A percentile compares a stretch with the other conserved stretches of the same genome.
Evolutionary conservation across 2,797 vertebrate genomes (phyloP).

Genomic region (Pempheris klunzingeri): DNA sequence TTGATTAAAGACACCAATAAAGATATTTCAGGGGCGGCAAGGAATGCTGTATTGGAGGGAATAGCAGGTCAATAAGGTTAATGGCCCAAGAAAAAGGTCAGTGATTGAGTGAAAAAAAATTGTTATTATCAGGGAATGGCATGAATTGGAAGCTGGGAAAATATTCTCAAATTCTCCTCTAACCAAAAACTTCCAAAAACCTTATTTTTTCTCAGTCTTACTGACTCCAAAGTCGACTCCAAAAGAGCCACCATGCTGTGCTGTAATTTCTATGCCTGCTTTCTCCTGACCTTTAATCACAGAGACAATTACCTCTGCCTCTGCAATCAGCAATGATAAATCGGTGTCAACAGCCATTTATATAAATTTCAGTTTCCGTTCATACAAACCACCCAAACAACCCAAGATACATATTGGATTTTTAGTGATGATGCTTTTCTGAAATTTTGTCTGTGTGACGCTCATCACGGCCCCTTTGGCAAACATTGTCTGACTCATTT

Average conservation of each 20-base stretch:
- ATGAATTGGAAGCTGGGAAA: conserved; percentile 7
- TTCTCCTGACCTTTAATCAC: conserved; percentile 64
- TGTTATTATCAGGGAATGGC: background rate
- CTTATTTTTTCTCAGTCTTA: background rate
- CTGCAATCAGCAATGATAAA: conserved; percentile 43
- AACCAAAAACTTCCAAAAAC: background rate
- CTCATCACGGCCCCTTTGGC: background rate
- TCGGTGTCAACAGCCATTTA: conserved; percentile 34
- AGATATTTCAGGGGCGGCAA: background rate
- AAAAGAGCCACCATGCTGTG: conserved; percentile 8
- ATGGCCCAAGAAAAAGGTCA: conserved; percentile 17
- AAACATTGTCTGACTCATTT: conserved; percentile 9
- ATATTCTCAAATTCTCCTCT: conserved; percentile 13
- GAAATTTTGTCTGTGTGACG: background rate
- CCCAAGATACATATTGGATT: background rate
- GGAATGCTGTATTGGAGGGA: background rate
- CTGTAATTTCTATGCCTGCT: conserved; percentile 8
- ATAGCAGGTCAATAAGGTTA: background rate
- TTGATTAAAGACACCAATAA: conserved; percentile 4
- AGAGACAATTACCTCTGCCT: conserved; percentile 46
- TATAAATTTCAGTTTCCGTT: conserved; percentile 4
- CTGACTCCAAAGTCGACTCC: background rate
- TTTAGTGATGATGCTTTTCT: background rate
- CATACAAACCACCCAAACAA: background rate
- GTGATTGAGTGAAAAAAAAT: background rate